Base-by-base conservation (phyloP, 1,140 invertebrate genomes). In the Drosophila mayri region DNA sequence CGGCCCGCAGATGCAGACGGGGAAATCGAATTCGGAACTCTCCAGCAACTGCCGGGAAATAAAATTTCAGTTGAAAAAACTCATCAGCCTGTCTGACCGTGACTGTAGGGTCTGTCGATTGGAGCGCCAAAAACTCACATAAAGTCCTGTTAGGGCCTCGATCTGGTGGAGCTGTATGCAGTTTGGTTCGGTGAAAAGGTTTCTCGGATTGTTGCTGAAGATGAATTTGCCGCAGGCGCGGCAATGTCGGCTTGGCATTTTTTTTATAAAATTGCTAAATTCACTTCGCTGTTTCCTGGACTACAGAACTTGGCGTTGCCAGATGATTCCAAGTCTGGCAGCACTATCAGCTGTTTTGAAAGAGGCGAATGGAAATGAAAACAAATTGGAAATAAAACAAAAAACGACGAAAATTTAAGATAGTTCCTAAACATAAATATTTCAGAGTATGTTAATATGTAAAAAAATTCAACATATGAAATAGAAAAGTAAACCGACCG, bases 151-250 rank as follows among this genome's bases (percentile, higher is more conserved):
- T 41, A 88, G 4, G 0, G 54, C 85, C 30, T 88, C 76, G 44
- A 88, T 88, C 60, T 90, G 76, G 41, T 87, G 76, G 2, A 90
- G 62, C 62, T 71, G 83, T 12, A 88, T 65, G 20, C 49, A 72
- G 14, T 87, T 58, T 2, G 72, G 49, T 9, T 88, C 76, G 46
- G 60, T 28, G 9, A 88, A 88, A 0, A 88, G 59, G 55, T 81
- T 78, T 8, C 59, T 74, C 1, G 68, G 38, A 1, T 46, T 68
- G 2, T 40, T 8, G 32, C 47, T 59, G 28, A 64, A 90, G 4
- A 87, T 87, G 28, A 88, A 63, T 1, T 74, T 63, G 25, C 83
- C 84, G 64, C 83, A 87, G 10, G 79, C 61, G 40, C 83, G 83
- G 65, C 83, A 87, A 35, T 82, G 30, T 12, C 62, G 71, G 7